Conservation (phyloP, 2,113 vertebrate genomes). For the Brachypodius melanocephalos region DNA sequence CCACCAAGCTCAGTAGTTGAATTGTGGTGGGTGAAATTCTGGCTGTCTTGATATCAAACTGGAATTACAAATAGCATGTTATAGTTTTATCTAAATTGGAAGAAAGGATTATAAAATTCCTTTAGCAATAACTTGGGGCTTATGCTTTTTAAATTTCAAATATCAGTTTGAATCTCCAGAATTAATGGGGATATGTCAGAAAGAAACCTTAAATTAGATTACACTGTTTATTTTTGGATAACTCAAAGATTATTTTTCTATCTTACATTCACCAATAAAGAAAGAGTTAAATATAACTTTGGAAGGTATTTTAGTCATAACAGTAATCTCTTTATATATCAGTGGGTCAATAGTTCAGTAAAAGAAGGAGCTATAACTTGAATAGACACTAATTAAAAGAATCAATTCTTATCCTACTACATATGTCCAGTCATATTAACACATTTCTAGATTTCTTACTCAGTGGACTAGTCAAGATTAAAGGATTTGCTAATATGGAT, state of each 20-base stretch:
- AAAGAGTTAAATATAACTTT: constrained; percentile 73
- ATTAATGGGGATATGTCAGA: neutral
- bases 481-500: constrained; percentile 97
- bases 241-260: constrained; percentile 11
- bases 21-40: neutral
- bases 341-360: constrained; percentile 81
- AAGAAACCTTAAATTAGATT: constrained; percentile 21
- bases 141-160: constrained; percentile 22
- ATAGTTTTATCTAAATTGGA: neutral
- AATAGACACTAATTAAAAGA: constrained; percentile 97
- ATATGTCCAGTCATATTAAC: constrained; percentile 96
- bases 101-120: neutral
- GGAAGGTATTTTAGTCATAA: constrained; percentile 64
- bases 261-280: constrained; percentile 21
- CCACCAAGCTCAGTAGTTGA: neutral
- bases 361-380: constrained; percentile 78
- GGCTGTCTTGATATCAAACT: neutral
- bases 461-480: constrained; percentile 93
- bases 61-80: neutral
- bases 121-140: neutral
- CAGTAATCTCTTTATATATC: constrained; percentile 74
- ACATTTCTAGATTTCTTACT: constrained; percentile 90
- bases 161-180: neutral
- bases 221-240: constrained; percentile 28
- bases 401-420: constrained; percentile 92